These are phyloP conservation scores for Bellardia bayeri DNA, from an alignment of 2,888 invertebrate genomes.

Conservation along the genomic window DNA sequence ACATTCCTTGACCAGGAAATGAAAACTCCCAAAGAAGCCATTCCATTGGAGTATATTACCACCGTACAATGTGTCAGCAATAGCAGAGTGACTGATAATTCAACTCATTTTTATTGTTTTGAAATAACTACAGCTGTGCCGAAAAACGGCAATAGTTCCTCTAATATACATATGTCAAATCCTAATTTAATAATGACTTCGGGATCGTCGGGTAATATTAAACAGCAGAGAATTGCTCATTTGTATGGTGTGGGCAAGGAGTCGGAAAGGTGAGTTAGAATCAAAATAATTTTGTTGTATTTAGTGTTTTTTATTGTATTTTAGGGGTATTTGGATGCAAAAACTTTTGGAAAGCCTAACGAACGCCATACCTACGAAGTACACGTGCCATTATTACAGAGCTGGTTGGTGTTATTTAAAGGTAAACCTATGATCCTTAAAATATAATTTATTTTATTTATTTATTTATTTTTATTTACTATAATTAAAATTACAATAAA, in stretches of 20 bases:
- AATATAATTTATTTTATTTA: too few relatives aligned
- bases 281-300: neutral
- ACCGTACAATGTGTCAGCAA: constrained; percentile 84
- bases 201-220: constrained; percentile 81
- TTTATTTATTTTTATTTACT: too few relatives aligned
- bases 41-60: constrained; percentile 87
- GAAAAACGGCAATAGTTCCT: constrained; percentile 77
- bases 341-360: constrained; percentile 91
- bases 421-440: constrained; percentile 82
- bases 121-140: constrained; percentile 82
- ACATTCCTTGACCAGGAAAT: constrained; percentile 90
- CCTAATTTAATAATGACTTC: constrained; percentile 83
- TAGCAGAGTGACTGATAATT: constrained; percentile 84
- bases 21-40: constrained; percentile 88
- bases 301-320: constrained; percentile 77
- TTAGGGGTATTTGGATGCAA: constrained; percentile 89
- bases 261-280: constrained; percentile 79
- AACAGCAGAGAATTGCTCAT: constrained; percentile 81
- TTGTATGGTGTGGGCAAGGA: constrained; percentile 84
- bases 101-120: constrained; percentile 84
- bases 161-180: constrained; percentile 78
- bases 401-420: constrained; percentile 93
- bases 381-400: constrained; percentile 89
- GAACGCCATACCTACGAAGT: constrained; percentile 87
- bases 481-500: too few relatives aligned